Percentiles rank a stretch among this genome's conserved stretches.
Evolutionary conservation across 2,113 vertebrate species (phyloP).

Genomic region (Salvelinus fontinalis): DNA sequence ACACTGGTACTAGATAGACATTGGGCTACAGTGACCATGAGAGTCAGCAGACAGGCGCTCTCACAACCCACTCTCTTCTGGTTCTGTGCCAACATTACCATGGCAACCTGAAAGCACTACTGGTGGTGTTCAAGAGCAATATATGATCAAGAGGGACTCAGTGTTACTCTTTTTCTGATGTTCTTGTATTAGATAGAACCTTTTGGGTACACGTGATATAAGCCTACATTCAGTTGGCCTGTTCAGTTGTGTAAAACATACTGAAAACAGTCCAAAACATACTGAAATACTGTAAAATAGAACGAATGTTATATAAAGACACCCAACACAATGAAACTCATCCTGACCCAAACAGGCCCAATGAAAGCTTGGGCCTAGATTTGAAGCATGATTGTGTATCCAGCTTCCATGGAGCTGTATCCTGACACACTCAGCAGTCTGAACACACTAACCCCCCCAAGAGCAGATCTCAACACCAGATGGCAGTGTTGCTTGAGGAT

Average conservation of each 20-base stretch:
- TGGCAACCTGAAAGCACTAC: neutral
- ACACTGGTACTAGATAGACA: neutral
- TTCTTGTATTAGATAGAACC: no score
- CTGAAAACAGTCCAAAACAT: neutral
- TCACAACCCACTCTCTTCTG: neutral
- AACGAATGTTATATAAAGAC: neutral
- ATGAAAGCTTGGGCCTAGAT: neutral
- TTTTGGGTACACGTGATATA: no score
- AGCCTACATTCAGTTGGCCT: no score
- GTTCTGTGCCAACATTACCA: constrained; percentile 3
- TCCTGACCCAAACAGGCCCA: neutral
- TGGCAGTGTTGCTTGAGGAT: constrained; percentile 55
- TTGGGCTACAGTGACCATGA: no score
- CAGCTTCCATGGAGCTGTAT: neutral
- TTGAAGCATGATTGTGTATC: neutral
- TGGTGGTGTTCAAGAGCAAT: neutral
- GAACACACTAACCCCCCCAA: neutral
- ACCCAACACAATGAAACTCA: neutral
- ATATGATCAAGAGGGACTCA: neutral
- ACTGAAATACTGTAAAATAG: neutral
- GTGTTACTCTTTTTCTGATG: neutral
- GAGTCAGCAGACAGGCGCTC: no score
- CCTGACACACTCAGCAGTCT: neutral
- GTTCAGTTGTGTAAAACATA: neutral
- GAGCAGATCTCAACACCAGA: constrained; percentile 46